These are phyloP conservation scores for Elgaria multicarinata DNA, from an alignment of 2,113 vertebrate species.

Conservation along the genomic window DNA sequence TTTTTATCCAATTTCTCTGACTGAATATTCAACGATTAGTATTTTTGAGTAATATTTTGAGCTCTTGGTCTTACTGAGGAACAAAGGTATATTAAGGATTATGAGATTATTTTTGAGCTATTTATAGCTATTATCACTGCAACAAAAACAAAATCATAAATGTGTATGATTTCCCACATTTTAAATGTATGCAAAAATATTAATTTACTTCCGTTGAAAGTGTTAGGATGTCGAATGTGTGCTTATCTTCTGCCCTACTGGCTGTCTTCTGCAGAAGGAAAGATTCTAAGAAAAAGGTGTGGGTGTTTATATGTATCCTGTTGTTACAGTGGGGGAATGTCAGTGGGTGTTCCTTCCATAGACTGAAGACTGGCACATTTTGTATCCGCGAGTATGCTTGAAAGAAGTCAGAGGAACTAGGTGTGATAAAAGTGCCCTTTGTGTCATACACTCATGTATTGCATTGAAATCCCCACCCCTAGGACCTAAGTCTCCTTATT, in stretches of 20 bases:
- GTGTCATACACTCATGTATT: background rate
- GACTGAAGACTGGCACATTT: background rate
- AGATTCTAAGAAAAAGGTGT: background rate
- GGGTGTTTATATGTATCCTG: background rate
- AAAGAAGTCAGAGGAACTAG: constrained; percentile 9
- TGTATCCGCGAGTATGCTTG: background rate
- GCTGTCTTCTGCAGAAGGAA: background rate
- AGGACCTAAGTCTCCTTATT: background rate
- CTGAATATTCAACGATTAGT: background rate
- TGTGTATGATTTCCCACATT: background rate
- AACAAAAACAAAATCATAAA: background rate
- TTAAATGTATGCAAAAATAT: background rate
- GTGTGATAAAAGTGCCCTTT: constrained; percentile 10
- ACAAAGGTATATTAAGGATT: background rate
- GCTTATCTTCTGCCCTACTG: background rate
- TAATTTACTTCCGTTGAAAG: background rate
- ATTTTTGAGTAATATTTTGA: background rate
- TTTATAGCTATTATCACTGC: background rate
- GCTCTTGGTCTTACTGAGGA: background rate
- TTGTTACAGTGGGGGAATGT: background rate
- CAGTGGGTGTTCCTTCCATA: background rate
- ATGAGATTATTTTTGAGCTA: background rate
- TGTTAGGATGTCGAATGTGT: background rate
- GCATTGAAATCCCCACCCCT: background rate
- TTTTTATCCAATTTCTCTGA: background rate